phyloP scores from a whole-genome alignment of 2,888 invertebrate species.

The Drosophila greeni region DNA sequence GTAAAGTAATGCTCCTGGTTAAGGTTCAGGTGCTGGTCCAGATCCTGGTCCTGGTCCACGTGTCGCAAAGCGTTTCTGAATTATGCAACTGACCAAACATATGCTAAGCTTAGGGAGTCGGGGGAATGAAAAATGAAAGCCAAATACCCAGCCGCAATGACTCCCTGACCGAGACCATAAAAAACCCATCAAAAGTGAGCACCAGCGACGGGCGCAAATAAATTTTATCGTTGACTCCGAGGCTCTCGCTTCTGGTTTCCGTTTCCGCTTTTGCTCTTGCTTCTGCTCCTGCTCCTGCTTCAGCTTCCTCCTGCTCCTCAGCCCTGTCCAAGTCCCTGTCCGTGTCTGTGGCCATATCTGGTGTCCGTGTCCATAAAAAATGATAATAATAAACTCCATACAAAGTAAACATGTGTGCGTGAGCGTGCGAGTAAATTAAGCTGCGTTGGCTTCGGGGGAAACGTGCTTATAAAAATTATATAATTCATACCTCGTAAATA shows the following conservation, averaged over 20 bases:
- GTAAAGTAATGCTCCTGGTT: slow-evolving; percentile 2
- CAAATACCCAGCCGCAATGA: slow-evolving; percentile 28
- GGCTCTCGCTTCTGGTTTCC: not conserved
- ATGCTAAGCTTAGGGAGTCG: slow-evolving; percentile 41
- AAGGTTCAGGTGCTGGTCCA: not conserved
- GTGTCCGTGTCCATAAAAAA: slow-evolving; percentile 68
- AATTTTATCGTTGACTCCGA: slow-evolving; percentile 58
- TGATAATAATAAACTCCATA: slow-evolving; percentile 74
- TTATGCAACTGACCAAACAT: slow-evolving; percentile 60
- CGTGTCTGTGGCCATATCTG: slow-evolving; percentile 41
- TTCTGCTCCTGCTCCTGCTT: not conserved
- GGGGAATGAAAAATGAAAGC: slow-evolving; percentile 19
- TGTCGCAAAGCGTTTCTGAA: slow-evolving; percentile 43
- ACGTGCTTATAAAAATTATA: slow-evolving; percentile 73
- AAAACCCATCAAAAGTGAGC: slow-evolving; percentile 68
- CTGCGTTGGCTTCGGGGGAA: slow-evolving; percentile 53
- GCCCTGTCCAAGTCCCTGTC: slow-evolving; percentile 13
- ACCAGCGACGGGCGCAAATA: slow-evolving; percentile 63
- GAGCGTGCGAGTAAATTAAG: slow-evolving; percentile 70
- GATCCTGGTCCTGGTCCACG: slow-evolving; percentile 3
- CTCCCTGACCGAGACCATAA: slow-evolving; percentile 56
- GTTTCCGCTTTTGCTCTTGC: not conserved
- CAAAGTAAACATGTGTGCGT: slow-evolving; percentile 69
- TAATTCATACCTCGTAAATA: slow-evolving; percentile 74
- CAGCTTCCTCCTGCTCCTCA: slow-evolving; percentile 1